Conservation (phyloP, 2,888 invertebrate genomes). For the Tiliacea aurago region DNA sequence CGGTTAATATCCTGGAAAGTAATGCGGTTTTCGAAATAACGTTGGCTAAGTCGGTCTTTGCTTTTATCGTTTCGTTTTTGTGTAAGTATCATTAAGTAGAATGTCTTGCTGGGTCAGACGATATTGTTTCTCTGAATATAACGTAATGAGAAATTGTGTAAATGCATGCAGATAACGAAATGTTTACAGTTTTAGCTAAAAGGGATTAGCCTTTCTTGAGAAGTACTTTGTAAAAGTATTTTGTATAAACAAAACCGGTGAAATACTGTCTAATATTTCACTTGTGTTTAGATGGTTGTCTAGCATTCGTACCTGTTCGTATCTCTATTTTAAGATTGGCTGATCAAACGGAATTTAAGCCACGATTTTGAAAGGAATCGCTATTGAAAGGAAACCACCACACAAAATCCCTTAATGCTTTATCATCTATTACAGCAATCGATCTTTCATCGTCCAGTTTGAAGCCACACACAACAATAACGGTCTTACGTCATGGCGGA, state of each 20-base stretch:
- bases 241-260: constrained; percentile 13
- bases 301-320: background rate
- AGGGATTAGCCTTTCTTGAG: constrained; percentile 8
- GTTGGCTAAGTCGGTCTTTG: constrained; percentile 46
- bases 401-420: background rate
- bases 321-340: background rate
- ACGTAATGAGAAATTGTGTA: constrained; percentile 31
- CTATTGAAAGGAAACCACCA: background rate
- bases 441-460: constrained; percentile 9
- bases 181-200: constrained; percentile 15
- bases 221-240: constrained; percentile 15
- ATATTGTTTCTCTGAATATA: constrained; percentile 42
- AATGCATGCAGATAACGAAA: constrained; percentile 14
- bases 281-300: constrained; percentile 7
- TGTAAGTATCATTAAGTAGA: constrained; percentile 54
- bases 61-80: constrained; percentile 46
- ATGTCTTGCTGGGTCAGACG: constrained; percentile 39
- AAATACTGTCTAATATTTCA: background rate
- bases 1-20: constrained; percentile 66
- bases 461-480: constrained; percentile 40
- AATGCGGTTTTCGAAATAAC: constrained; percentile 62
- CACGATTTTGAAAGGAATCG: background rate
- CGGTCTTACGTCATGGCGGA: constrained; percentile 42
- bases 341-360: background rate
- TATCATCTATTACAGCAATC: background rate